Base-by-base conservation (phyloP, 2,113 vertebrate genomes). In the Candoia aspera region DNA sequence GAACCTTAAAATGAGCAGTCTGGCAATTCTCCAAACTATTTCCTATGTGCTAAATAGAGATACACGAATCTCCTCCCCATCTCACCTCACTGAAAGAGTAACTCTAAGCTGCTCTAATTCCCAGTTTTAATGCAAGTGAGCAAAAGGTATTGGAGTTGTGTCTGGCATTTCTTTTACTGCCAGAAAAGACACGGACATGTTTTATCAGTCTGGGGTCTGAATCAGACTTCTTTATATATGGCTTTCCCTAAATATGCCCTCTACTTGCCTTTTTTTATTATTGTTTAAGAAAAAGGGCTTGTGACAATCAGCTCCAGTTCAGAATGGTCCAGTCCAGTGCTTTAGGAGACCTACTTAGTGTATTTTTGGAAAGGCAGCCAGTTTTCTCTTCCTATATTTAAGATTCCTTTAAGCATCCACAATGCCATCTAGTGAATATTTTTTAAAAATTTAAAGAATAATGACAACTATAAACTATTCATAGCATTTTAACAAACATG, bases 401-500 rank as follows among this genome's bases (percentile, higher is more conserved):
- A 92, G 73, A 19, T 9, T 79, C 3, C 84, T 94, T 92, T n/a
- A 94, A 92, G 73, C 92, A 93, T 33, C 92, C 55, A 93, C 55
- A 95, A 93, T 96, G 95, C 96, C 96, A 96, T 87, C 95, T 96
- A 96, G 93, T 93, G 95, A 93, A 94, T 64, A n/a, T 21, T 90
- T 33, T 87, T 90, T 6, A 8, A 19, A 26, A 49, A 83, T 54
- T 23, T 33, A 13, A 21, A 79, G 9, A 13, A 87, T 4, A 73
- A 54, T 2, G 6, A 84, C 9, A 42, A 33, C 9, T 5, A 17
- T 86, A 73, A 13, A 58, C 60, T 29, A 26, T 55, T 94, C 90
- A 21, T 93, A n/a, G 12, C 21, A 86, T 79, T 79, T 33, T 49
- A 33, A 84, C 8, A 83, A 84, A 54, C n/a, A 19, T 21, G 13